These are phyloP conservation scores for Caloenas nicobarica DNA, from an alignment of 2,113 vertebrate species.

Conservation along the genomic window DNA sequence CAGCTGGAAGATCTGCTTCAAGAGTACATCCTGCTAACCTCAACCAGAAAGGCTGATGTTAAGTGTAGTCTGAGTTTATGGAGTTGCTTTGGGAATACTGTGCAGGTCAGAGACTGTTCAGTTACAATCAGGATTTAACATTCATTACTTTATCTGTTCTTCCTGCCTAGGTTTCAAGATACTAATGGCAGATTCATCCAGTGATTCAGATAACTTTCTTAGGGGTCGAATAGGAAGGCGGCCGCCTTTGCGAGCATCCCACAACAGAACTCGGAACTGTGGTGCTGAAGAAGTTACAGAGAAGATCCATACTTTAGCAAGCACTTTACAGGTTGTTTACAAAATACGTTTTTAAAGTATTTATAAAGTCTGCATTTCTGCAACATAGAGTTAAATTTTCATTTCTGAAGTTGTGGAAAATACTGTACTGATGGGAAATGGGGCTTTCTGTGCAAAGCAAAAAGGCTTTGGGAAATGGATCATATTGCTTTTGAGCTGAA, in stretches of 20 bases:
- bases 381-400: neutral
- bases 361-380: neutral
- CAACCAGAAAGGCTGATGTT: neutral
- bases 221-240: slow-evolving; percentile 56
- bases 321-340: slow-evolving; percentile 86
- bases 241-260: slow-evolving; percentile 64
- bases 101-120: neutral
- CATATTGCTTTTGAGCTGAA: neutral
- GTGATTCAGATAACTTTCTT: slow-evolving; percentile 81
- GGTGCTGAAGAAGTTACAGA: slow-evolving; percentile 76
- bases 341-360: neutral
- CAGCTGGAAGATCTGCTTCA: neutral
- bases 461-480: neutral
- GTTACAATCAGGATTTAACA: neutral
- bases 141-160: neutral
- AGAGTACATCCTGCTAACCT: neutral
- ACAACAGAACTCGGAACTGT: slow-evolving; percentile 36
- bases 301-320: slow-evolving; percentile 89
- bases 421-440: neutral
- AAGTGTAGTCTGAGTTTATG: neutral
- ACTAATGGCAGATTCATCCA: slow-evolving; percentile 88
- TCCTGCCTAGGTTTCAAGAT: slow-evolving; percentile 25
- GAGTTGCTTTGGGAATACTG: neutral
- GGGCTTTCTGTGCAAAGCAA: neutral
- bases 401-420: neutral